Conservation (phyloP, 2,113 vertebrate genomes). For the Scomber japonicus region DNA sequence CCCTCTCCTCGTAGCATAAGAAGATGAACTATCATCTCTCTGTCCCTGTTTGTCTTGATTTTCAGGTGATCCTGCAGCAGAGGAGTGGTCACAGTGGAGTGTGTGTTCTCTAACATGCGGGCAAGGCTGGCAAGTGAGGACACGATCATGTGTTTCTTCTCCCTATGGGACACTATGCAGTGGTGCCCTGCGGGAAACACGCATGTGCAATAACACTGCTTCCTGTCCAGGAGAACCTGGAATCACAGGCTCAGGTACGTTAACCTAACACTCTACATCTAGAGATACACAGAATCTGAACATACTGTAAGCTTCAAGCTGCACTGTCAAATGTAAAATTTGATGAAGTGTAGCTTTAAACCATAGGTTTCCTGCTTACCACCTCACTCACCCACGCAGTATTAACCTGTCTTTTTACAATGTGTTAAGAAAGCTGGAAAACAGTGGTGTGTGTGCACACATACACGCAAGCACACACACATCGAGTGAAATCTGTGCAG, state of each 20-base stretch:
- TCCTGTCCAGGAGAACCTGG: conserved; percentile 91
- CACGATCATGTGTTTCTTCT: conserved; percentile 96
- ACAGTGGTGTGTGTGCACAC: conserved; percentile 8
- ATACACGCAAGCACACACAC: neutral
- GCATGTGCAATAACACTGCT: conserved; percentile 96
- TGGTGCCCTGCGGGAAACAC: conserved; percentile 94
- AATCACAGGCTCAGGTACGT: conserved; percentile 81
- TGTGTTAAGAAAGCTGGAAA: conserved; percentile 32
- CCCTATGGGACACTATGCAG: conserved; percentile 98
- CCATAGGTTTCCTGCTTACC: neutral
- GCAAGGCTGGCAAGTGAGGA: conserved; percentile 96
- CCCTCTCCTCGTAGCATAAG: neutral
- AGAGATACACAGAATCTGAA: neutral
- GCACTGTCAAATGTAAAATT: neutral
- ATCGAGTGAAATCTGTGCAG: conserved; percentile 11
- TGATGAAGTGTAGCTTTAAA: conserved; percentile 7
- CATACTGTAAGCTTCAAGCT: neutral
- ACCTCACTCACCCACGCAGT: neutral
- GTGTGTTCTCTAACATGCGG: conserved; percentile 97
- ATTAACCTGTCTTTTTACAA: conserved; percentile 2
- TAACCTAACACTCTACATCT: neutral
- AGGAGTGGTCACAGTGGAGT: conserved; percentile 99
- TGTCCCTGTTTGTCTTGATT: conserved; percentile 50
- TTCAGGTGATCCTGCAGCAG: conserved; percentile 94
- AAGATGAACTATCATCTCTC: neutral